phyloP scores from a whole-genome alignment of 1,140 invertebrate genomes.

The Drosophila pallidifrons region DNA sequence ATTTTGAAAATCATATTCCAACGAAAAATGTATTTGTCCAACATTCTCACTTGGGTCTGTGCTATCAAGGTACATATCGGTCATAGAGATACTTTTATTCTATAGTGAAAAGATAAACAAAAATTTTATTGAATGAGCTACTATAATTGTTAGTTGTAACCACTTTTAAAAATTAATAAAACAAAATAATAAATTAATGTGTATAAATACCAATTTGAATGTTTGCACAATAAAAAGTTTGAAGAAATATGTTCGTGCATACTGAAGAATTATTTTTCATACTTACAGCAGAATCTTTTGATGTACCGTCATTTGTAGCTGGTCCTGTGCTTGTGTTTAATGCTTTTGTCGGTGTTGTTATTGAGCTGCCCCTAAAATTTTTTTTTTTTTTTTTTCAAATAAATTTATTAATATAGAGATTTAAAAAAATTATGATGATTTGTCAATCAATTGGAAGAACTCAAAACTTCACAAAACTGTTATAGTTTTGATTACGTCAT shows the following conservation, averaged over 20 bases:
- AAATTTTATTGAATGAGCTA: too few relatives aligned
- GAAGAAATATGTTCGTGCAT: too few relatives aligned
- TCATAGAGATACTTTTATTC: constrained; percentile 95
- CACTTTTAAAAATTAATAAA: too few relatives aligned
- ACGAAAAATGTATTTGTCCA: constrained; percentile 96
- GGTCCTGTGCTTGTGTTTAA: constrained; percentile 85
- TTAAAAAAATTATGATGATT: background rate
- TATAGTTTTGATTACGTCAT: background rate
- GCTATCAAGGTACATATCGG: constrained; percentile 98
- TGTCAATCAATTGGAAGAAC: background rate
- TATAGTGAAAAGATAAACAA: constrained; percentile 86
- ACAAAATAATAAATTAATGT: too few relatives aligned
- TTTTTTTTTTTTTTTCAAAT: background rate
- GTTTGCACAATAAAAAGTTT: too few relatives aligned
- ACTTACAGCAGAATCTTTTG: constrained; percentile 74
- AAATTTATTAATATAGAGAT: background rate
- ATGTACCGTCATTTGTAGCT: constrained; percentile 59
- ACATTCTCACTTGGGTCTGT: constrained; percentile 95
- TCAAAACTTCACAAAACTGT: background rate
- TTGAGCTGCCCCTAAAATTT: constrained; percentile 41
- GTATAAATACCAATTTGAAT: background rate
- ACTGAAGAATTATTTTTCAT: constrained; percentile 1
- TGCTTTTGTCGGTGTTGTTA: constrained; percentile 89
- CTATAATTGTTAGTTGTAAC: too few relatives aligned
- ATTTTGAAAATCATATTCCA: constrained; percentile 98